These are phyloP conservation scores for Saguinus midas DNA, from an alignment of 2,113 vertebrate genomes.

Conservation along the genomic window DNA sequence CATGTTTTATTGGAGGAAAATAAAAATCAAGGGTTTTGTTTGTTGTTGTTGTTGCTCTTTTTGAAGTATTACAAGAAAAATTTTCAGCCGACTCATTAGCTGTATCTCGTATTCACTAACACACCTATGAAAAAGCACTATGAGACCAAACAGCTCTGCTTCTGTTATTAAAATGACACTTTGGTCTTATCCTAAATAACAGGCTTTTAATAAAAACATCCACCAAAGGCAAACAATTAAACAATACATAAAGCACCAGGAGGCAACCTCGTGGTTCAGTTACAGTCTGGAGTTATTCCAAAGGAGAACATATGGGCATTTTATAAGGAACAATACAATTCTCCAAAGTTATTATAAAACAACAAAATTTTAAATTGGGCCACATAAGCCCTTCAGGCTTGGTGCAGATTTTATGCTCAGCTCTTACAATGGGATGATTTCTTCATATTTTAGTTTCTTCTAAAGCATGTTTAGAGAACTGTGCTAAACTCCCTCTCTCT, in stretches of 20 bases:
- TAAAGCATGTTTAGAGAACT: background rate
- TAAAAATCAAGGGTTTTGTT: slow-evolving; percentile 63
- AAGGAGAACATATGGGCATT: slow-evolving; percentile 81
- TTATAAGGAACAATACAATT: slow-evolving; percentile 82
- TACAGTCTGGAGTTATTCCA: slow-evolving; percentile 83
- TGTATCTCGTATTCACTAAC: slow-evolving; percentile 58
- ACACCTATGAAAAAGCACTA: slow-evolving; percentile 77
- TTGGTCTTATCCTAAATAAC: slow-evolving; percentile 85
- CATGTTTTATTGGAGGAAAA: slow-evolving; percentile 76
- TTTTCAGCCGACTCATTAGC: slow-evolving; percentile 78
- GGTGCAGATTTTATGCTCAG: slow-evolving; percentile 57
- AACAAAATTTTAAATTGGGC: slow-evolving; percentile 81
- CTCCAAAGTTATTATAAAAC: slow-evolving; percentile 81
- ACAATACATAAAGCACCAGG: slow-evolving; percentile 89
- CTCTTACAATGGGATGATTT: slow-evolving; percentile 1
- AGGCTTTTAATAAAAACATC: slow-evolving; percentile 87
- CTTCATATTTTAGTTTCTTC: slow-evolving; percentile 23
- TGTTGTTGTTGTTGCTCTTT: slow-evolving; percentile 76
- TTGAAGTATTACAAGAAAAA: slow-evolving; percentile 78
- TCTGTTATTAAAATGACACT: slow-evolving; percentile 85
- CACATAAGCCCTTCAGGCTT: slow-evolving; percentile 64
- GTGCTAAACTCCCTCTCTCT: background rate
- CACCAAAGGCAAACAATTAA: slow-evolving; percentile 88
- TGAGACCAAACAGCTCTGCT: slow-evolving; percentile 65
- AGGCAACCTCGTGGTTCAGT: slow-evolving; percentile 84